Evolutionary conservation across 2,797 vertebrate species (phyloP), one percentile per base, ranked within the genome.

Genomic region (Notolabrus celidotus): DNA sequence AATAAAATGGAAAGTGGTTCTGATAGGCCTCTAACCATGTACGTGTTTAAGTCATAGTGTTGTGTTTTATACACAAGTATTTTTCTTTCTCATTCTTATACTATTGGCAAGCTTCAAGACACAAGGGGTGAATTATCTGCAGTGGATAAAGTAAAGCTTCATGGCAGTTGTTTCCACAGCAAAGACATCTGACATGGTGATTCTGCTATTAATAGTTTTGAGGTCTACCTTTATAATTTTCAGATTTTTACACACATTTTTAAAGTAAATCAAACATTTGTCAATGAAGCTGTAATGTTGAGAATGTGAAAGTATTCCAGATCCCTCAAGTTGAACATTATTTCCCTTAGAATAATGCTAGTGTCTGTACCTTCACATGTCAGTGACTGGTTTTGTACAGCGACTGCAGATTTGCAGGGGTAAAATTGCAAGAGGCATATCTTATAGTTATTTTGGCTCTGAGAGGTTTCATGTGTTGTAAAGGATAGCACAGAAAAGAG

Each of bases 191-290:
- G 60, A 67, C 57, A 80, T 56, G 31, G 43, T 51, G 59, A 70
- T 74, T 61, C 53, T 63, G 74, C 76, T 82, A 82, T 71, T 85
- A 77, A 89, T 85, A 86, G 83, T 49, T 49, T 73, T 62, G 55
- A 67, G 36, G 17, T 50, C 20, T 61, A 22, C 15, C n/a, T 16
- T 14, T 25, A 60, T 54, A 3, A 23, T 71, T 54, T 57, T 43
- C 10, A 16, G 17, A 12, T 58, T 34, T 77, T 64, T 59, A 31
- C n/a, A n/a, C n/a, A n/a, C n/a, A n/a, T n/a, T n/a, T n/a, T n/a
- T n/a, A n/a, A n/a, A n/a, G n/a, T n/a, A n/a, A n/a, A n/a, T n/a
- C n/a, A n/a, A n/a, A n/a, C n/a, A n/a, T n/a, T n/a, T n/a, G n/a
- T n/a, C n/a, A n/a, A n/a, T n/a, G n/a, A n/a, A n/a, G n/a, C n/a